Percentiles rank a stretch among this genome's conserved stretches.
These are phyloP conservation scores for rabbit (Oryctolagus cuniculus) DNA, from an alignment of 2,113 vertebrate species.

Conservation along the genomic window mOryCun1.1 NC_091453.1:50764501-50765000, in stretches of 20 bases:
- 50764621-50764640: background rate
- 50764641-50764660: background rate
- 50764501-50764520: slow-evolving; percentile 4
- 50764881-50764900: slow-evolving; percentile 32
- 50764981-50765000: too few relatives aligned
- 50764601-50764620: slow-evolving; percentile 28
- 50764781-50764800: slow-evolving; percentile 34
- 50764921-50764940: background rate
- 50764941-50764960: background rate
- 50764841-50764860: slow-evolving; percentile 13
- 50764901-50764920: slow-evolving; percentile 33
- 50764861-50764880: background rate
- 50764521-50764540: slow-evolving; percentile 43
- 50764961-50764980: too few relatives aligned
- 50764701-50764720: background rate
- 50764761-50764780: background rate
- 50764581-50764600: background rate
- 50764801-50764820: slow-evolving; percentile 35
- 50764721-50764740: background rate
- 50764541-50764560: background rate
- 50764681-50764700: background rate
- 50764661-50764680: slow-evolving; percentile 8
- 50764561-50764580: slow-evolving; percentile 40
- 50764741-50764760: background rate
- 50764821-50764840: slow-evolving; percentile 1